Evolutionary conservation across 2,113 vertebrate species (phyloP).

Genomic region (Misgurnus anguillicaudatus): DNA sequence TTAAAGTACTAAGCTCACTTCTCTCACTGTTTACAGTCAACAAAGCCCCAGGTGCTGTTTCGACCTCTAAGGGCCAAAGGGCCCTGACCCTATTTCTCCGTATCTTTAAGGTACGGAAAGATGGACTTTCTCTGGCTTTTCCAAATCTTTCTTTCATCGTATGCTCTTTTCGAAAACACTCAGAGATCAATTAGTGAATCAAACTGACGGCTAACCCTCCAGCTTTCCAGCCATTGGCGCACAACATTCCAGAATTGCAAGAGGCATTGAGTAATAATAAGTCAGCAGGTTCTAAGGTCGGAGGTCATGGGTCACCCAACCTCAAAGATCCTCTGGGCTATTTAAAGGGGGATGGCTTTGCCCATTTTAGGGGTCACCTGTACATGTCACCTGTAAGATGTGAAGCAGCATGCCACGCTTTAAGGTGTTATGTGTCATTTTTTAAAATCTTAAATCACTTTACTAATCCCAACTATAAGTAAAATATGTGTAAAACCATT

Average conservation of each 20-base stretch:
- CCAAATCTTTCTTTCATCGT: not conserved
- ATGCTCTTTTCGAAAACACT: not conserved
- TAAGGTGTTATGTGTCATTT: not conserved
- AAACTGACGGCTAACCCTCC: conserved; percentile 54
- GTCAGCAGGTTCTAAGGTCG: conserved; percentile 66
- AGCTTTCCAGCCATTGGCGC: conserved; percentile 56
- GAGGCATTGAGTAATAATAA: conserved; percentile 78
- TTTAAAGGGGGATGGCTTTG: conserved; percentile 23
- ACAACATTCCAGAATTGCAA: conserved; percentile 66
- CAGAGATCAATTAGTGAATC: conserved; percentile 34
- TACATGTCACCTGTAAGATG: conserved; percentile 31
- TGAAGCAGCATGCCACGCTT: not conserved
- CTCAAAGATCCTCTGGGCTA: conserved; percentile 62
- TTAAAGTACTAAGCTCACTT: conserved; percentile 40
- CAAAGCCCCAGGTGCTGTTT: conserved; percentile 37
- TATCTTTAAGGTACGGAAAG: conserved; percentile 27
- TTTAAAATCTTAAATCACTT: not conserved
- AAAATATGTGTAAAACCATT: no score
- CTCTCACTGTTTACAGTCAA: conserved; percentile 51
- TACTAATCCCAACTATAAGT: no score
- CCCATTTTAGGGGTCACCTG: conserved; percentile 29
- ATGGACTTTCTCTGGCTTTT: conserved; percentile 7
- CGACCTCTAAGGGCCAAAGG: conserved; percentile 39
- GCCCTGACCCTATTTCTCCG: conserved; percentile 35
- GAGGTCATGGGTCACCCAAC: conserved; percentile 55